Conservation (phyloP, 2,888 invertebrate genomes). For the Aromia moschata region DNA sequence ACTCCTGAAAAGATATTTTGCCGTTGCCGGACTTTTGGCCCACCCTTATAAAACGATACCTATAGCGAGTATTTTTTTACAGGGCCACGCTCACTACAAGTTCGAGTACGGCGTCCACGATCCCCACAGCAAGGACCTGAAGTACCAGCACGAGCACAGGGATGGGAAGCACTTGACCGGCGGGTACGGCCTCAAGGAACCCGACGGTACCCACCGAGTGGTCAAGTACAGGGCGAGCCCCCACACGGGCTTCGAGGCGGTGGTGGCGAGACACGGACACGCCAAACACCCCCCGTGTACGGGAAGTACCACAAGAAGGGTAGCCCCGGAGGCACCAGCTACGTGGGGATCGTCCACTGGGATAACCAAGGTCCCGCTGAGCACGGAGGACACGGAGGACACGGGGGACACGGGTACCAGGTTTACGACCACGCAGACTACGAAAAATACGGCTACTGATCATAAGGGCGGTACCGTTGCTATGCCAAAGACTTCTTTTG, state of each 20-base stretch:
- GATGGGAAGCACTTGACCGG: slow-evolving; percentile 59
- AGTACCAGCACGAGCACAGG: slow-evolving; percentile 57
- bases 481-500: too few relatives aligned
- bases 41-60: too few relatives aligned
- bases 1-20: too few relatives aligned
- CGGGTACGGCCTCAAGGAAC: slow-evolving; percentile 57
- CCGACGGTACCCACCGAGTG: slow-evolving; percentile 59
- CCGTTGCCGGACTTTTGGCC: too few relatives aligned
- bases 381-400: not conserved
- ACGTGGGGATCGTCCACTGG: slow-evolving; percentile 9
- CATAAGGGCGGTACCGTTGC: too few relatives aligned
- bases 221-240: slow-evolving; percentile 53
- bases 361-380: slow-evolving; percentile 2
- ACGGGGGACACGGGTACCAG: not conserved
- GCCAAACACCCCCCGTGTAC: slow-evolving; percentile 6
- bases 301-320: slow-evolving; percentile 7
- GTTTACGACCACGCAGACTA: not conserved
- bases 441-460: too few relatives aligned
- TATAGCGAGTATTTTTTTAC: too few relatives aligned
- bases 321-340: slow-evolving; percentile 6
- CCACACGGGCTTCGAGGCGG: not conserved
- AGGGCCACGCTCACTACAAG: slow-evolving; percentile 48
- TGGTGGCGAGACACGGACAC: not conserved
- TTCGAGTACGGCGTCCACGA: slow-evolving; percentile 60
- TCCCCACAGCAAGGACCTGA: slow-evolving; percentile 59